Evolutionary conservation across 2,888 invertebrate species (phyloP).

Genomic region (Empis livida): DNA sequence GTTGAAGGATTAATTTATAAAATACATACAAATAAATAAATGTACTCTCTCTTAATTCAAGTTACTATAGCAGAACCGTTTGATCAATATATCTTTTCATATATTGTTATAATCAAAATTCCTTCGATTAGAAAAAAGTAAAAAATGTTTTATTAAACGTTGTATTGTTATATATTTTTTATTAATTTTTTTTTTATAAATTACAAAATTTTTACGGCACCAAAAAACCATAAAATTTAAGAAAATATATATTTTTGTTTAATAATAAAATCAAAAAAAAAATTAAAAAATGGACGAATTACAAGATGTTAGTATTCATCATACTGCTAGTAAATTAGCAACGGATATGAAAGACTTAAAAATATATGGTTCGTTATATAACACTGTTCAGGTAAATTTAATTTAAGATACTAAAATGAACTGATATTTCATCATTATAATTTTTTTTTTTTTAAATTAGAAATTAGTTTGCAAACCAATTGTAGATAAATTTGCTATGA

Average conservation of each 20-base stretch:
- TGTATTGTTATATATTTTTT: no score
- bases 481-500: constrained; percentile 66
- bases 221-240: neutral
- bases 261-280: neutral
- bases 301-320: constrained; percentile 44
- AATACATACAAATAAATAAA: no score
- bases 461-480: constrained; percentile 63
- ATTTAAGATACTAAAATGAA: neutral
- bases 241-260: neutral
- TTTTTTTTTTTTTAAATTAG: constrained; percentile 34
- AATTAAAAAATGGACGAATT: constrained; percentile 36
- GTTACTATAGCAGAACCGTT: no score
- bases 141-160: no score
- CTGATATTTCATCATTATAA: neutral
- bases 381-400: constrained; percentile 60
- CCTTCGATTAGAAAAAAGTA: no score
- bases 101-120: no score
- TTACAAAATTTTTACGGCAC: no score
- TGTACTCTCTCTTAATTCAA: no score
- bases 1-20: no score
- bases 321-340: constrained; percentile 65
- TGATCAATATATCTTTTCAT: no score
- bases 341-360: constrained; percentile 63
- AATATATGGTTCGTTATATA: constrained; percentile 62
- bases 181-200: no score